phyloP scores from a whole-genome alignment of 2,113 vertebrate species.

The Plecturocebus donacophilus region DNA sequence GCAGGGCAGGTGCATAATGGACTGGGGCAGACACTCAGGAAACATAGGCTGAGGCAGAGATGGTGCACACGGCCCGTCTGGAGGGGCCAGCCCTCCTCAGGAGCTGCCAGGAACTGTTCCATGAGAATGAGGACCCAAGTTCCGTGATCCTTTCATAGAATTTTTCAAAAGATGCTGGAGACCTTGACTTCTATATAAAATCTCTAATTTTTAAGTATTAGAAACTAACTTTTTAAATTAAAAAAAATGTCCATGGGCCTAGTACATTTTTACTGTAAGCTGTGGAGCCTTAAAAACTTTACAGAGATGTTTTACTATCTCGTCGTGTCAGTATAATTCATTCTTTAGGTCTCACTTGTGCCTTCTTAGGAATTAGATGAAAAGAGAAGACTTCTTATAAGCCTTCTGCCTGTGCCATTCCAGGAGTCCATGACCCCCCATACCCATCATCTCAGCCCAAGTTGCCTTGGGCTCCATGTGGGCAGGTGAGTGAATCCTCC shows the following conservation, averaged over 20 bases:
- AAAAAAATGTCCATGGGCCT: neutral
- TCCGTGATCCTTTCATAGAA: neutral
- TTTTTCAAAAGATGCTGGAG: neutral
- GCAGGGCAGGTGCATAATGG: neutral
- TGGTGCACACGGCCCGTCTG: accelerated
- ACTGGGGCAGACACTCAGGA: neutral
- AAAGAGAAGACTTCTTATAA: neutral
- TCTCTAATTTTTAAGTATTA: neutral
- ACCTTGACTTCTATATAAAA: neutral
- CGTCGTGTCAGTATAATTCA: neutral
- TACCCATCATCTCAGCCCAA: too few species aligned
- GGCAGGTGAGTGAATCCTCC: neutral
- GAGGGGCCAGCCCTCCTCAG: neutral
- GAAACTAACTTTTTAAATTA: neutral
- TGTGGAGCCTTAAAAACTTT: neutral
- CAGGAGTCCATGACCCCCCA: neutral
- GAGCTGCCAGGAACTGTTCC: too few species aligned
- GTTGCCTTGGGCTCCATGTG: accelerated
- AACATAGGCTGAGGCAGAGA: neutral
- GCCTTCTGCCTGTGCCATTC: neutral
- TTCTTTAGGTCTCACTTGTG: neutral
- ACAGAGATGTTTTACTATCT: neutral
- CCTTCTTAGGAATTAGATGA: neutral
- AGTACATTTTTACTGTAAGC: neutral
- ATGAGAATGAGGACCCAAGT: neutral